Base-by-base conservation (phyloP, 1,140 invertebrate genomes). In the Macrostomum lignano region DNA sequence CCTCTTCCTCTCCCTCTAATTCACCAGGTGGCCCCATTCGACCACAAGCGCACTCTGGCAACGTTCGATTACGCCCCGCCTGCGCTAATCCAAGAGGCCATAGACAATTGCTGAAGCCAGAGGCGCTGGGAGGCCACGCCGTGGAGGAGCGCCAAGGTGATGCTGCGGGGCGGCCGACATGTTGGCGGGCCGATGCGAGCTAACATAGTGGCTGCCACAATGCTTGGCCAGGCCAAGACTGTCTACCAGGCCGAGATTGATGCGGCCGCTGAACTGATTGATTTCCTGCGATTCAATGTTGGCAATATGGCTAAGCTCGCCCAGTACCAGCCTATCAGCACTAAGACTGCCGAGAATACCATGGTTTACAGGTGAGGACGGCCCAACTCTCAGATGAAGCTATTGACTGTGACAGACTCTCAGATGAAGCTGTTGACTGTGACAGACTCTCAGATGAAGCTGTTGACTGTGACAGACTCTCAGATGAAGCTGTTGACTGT, bases 171-270 rank as follows among this genome's bases (percentile, higher is more conserved):
- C 84, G 3, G 81, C 82, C 1, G 73, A 86, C 46, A 51, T 96
- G 31, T 78, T 88, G 68, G 20, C 21, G 9, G 46, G 51, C 40
- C 81, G 78, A 6, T 78, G 78, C 1, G 72, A 79, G 46, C 50
- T 88, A 35, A 78, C n/a, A 57, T 98, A 15, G 79, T 91, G 55
- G 82, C 86, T 3, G 66, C 82, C 1, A 96, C 91, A 3, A 96
- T 98, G 81, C 56, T 96, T 14, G 91, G 88, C 1, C 86, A 94
- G 57, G 72, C 71, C 3, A 96, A 98, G 55, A 88, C 77, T 19
- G 70, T 72, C 1, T 70, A 88, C 17, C 86, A 98, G 60, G 88
- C 84, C 6, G 91, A 98, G 62, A 93, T 96, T 36, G 91, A 98
- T 61, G 66, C 84, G 2, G 73, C 84, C 9, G 75, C 73, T 21